phyloP scores from a whole-genome alignment of 2,888 invertebrate genomes.

The Spicauda simplicius region DNA sequence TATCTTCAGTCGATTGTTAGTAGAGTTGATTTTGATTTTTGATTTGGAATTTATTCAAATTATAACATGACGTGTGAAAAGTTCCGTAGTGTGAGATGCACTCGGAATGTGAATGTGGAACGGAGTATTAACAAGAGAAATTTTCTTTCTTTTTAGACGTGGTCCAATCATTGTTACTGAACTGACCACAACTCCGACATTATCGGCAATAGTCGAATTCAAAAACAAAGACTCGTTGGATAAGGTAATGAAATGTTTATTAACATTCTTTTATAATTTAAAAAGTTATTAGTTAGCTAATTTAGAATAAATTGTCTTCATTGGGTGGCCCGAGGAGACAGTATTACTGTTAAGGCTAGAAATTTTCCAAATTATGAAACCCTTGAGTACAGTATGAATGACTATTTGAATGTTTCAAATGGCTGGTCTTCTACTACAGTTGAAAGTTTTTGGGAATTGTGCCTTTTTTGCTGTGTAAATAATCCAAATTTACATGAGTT shows the following conservation, averaged over 20 bases:
- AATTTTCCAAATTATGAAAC: constrained; percentile 70
- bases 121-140: constrained; percentile 79
- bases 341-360: constrained; percentile 58
- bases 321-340: constrained; percentile 48
- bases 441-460: constrained; percentile 37
- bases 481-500: constrained; percentile 28
- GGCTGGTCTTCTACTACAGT: constrained; percentile 69
- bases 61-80: constrained; percentile 46
- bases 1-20: constrained; percentile 65
- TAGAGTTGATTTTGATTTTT: constrained; percentile 36
- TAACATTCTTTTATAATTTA: constrained; percentile 60
- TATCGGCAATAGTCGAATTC: constrained; percentile 85
- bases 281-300: constrained; percentile 46
- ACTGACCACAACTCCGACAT: constrained; percentile 84
- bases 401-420: constrained; percentile 82
- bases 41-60: constrained; percentile 43
- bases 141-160: constrained; percentile 85
- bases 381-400: constrained; percentile 68
- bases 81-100: constrained; percentile 66
- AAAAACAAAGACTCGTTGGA: constrained; percentile 85
- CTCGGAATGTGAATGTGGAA: constrained; percentile 57
- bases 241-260: constrained; percentile 82
- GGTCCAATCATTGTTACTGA: constrained; percentile 85
- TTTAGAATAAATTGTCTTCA: constrained; percentile 50
- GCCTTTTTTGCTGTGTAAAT: constrained; percentile 29